These are phyloP conservation scores for Dolichotis patagonum DNA, from an alignment of 2,113 vertebrate genomes.

Conservation along the genomic window DNA sequence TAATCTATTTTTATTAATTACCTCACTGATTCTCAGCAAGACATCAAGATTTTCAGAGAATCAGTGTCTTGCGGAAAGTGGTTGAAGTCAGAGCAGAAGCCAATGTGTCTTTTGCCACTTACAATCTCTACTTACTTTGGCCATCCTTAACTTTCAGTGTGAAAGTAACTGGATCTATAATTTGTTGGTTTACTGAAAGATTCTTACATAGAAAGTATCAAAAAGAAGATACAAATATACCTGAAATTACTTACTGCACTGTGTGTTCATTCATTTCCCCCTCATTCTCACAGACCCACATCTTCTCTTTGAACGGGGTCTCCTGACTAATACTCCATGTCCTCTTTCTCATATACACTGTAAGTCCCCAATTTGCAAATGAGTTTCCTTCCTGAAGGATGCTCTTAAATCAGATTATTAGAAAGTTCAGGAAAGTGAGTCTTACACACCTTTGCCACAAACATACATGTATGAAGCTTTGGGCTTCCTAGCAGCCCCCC, in stretches of 20 bases:
- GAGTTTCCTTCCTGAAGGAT: neutral
- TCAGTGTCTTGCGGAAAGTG: neutral
- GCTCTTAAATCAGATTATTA: neutral
- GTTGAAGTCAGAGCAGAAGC: neutral
- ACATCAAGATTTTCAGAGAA: neutral
- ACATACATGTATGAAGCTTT: neutral
- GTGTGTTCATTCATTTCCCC: neutral
- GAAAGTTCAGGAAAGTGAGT: neutral
- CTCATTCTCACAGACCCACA: neutral
- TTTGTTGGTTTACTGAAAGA: neutral
- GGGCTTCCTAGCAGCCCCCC: neutral
- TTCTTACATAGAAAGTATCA: neutral
- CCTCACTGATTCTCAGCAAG: neutral
- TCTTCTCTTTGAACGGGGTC: neutral
- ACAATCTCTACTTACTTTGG: neutral
- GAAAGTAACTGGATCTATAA: neutral
- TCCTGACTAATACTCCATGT: neutral
- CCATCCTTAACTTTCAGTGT: neutral
- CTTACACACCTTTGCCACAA: neutral
- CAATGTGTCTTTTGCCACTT: neutral
- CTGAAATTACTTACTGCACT: neutral
- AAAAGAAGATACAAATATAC: neutral
- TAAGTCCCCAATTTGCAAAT: neutral
- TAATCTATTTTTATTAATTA: constrained; percentile 2
- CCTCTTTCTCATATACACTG: neutral